Evolutionary conservation across 2,888 invertebrate species (phyloP).

Genomic region (Thera britannica): DNA sequence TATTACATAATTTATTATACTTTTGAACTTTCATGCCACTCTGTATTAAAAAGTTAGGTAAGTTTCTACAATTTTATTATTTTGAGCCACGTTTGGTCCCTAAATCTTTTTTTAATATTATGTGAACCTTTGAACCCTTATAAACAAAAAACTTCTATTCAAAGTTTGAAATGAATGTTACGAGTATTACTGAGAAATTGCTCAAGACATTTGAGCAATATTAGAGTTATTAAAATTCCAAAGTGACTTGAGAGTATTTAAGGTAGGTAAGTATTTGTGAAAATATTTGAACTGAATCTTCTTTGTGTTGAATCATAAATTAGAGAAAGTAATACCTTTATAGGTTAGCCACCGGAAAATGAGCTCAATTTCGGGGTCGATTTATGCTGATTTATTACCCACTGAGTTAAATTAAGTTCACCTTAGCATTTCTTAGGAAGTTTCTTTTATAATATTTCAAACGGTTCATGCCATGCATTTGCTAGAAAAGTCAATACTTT

Average conservation of each 20-base stretch:
- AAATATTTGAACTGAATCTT: constrained; percentile 22
- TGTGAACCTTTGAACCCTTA: constrained; percentile 10
- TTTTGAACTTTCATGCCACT: too few species aligned
- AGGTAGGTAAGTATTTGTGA: constrained; percentile 4
- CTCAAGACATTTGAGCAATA: constrained; percentile 13
- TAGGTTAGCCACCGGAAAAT: constrained; percentile 32
- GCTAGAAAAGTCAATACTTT: too few species aligned
- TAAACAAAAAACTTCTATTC: constrained; percentile 17
- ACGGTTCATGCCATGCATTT: too few species aligned
- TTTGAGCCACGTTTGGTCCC: background rate
- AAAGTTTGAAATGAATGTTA: constrained; percentile 15
- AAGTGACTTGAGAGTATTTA: constrained; percentile 16
- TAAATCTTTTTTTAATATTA: constrained; percentile 4
- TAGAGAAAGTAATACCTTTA: constrained; percentile 31
- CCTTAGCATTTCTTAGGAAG: background rate
- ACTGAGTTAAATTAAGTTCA: constrained; percentile 8
- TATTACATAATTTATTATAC: too few species aligned
- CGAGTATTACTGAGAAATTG: constrained; percentile 2
- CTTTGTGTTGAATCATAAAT: constrained; percentile 39
- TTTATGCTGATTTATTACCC: constrained; percentile 22
- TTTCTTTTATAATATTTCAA: too few species aligned
- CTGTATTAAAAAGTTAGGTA: background rate
- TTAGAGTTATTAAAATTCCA: constrained; percentile 20
- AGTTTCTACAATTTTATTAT: background rate
- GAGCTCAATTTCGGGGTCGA: constrained; percentile 26